phyloP scores from a whole-genome alignment of 2,888 invertebrate species.

The Caenorhabditis sp. region DNA sequence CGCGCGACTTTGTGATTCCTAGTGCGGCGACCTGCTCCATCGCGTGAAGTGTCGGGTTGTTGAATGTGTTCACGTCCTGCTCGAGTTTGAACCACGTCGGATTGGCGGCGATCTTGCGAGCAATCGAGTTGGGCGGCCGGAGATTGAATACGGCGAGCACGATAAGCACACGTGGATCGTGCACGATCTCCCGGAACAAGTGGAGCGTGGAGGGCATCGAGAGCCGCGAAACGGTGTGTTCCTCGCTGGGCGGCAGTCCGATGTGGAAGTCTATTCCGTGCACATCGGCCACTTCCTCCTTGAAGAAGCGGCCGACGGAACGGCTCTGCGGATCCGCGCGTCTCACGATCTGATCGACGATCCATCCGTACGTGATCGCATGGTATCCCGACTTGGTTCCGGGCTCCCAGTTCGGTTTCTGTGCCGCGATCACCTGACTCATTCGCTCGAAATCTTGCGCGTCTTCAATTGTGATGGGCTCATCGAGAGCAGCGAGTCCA shows the following conservation, averaged over 20 bases:
- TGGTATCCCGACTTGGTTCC: conserved; percentile 79
- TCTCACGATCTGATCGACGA: conserved; percentile 80
- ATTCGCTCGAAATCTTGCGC: conserved; percentile 79
- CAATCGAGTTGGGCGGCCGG: conserved; percentile 67
- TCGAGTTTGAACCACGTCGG: conserved; percentile 76
- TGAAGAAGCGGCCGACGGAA: conserved; percentile 79
- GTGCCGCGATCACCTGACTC: conserved; percentile 78
- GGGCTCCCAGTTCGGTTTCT: conserved; percentile 77
- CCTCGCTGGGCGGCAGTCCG: conserved; percentile 76
- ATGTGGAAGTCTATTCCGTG: conserved; percentile 79
- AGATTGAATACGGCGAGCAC: conserved; percentile 74
- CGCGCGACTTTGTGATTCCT: conserved; percentile 74
- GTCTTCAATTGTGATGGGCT: conserved; percentile 77
- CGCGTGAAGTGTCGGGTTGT: conserved; percentile 74
- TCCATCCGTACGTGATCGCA: conserved; percentile 80
- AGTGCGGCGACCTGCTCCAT: conserved; percentile 76
- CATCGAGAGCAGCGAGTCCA: conserved; percentile 80
- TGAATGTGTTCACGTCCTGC: conserved; percentile 75
- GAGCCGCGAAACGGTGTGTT: conserved; percentile 77
- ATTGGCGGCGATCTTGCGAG: conserved; percentile 69
- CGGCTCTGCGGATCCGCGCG: conserved; percentile 79
- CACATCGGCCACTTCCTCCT: conserved; percentile 76
- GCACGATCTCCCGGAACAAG: conserved; percentile 73
- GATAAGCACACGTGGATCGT: conserved; percentile 75
- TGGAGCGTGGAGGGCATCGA: conserved; percentile 69